Conservation (phyloP, 2,888 invertebrate species). For the Drosophila lutescens region DNA sequence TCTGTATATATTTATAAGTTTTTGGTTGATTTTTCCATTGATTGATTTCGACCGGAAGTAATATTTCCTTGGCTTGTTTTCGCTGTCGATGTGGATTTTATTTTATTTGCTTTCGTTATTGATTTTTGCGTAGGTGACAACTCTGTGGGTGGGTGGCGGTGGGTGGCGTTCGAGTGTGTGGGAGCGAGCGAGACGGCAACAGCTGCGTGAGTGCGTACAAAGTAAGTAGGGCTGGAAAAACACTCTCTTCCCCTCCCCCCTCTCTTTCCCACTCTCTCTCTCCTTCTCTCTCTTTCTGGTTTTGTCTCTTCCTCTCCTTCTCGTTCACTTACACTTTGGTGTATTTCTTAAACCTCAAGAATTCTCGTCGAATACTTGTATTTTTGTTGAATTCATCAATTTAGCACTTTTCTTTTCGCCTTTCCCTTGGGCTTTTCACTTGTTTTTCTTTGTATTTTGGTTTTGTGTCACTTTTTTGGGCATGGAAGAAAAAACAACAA, state of each 20-base stretch:
- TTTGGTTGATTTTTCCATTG: not conserved
- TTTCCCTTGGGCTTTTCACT: slow-evolving; percentile 18
- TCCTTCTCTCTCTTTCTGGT: not conserved
- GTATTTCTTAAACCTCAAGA: slow-evolving; percentile 20
- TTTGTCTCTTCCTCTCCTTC: not conserved
- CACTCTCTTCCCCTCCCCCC: not conserved
- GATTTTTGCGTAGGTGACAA: slow-evolving; percentile 64
- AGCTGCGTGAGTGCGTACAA: slow-evolving; percentile 41
- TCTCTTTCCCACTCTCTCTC: not conserved
- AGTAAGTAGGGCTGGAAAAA: slow-evolving; percentile 29
- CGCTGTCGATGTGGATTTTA: slow-evolving; percentile 5
- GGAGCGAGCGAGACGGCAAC: slow-evolving; percentile 56
- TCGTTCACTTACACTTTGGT: slow-evolving; percentile 36
- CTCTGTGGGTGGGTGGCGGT: slow-evolving; percentile 19
- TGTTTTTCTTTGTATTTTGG: slow-evolving; percentile 11
- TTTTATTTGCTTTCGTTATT: slow-evolving; percentile 43
- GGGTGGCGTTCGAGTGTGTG: slow-evolving; percentile 3
- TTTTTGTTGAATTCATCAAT: slow-evolving; percentile 1
- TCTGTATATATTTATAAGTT: not conserved
- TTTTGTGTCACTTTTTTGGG: slow-evolving; percentile 26
- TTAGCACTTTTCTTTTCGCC: slow-evolving; percentile 15
- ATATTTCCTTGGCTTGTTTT: slow-evolving; percentile 8
- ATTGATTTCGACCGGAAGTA: slow-evolving; percentile 6
- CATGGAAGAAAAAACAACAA: slow-evolving; percentile 31
- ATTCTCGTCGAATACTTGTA: slow-evolving; percentile 8